These are phyloP conservation scores for Clarias fuscus DNA, from an alignment of 2,797 vertebrate species.

Conservation along the genomic window DNA sequence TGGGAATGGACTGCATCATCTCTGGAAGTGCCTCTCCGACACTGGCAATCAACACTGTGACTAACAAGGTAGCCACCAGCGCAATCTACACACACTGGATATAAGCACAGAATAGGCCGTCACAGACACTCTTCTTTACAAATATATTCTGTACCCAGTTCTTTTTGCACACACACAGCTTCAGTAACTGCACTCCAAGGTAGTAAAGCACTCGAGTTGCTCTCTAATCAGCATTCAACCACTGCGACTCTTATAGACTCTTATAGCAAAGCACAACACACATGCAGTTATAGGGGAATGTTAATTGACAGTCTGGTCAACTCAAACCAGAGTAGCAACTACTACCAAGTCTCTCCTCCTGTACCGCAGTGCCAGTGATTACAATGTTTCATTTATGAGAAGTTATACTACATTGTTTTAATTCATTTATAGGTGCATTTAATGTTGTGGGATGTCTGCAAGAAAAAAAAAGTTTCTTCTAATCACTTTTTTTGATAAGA, in stretches of 20 bases:
- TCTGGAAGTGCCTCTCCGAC: conserved; percentile 96
- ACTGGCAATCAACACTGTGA: conserved; percentile 97
- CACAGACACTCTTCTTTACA: background rate
- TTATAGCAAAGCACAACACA: no score
- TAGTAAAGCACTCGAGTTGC: background rate
- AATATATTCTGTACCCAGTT: background rate
- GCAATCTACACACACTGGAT: background rate
- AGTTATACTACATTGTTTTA: background rate
- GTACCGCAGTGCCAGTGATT: background rate
- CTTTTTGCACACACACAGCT: background rate
- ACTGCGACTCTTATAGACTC: background rate
- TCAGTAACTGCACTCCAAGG: background rate
- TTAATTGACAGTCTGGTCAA: background rate
- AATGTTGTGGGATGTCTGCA: background rate
- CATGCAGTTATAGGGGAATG: background rate
- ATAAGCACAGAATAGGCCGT: background rate
- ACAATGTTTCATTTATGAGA: background rate
- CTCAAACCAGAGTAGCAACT: background rate
- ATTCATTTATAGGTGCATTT: background rate
- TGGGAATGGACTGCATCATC: conserved; percentile 96
- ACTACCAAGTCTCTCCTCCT: no score
- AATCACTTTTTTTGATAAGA: background rate
- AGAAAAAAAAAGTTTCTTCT: background rate
- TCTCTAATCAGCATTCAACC: background rate
- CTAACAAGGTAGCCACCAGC: conserved; percentile 86